Evolutionary conservation across 2,113 vertebrate genomes (phyloP).

Genomic region (Actenoides hombroni): DNA sequence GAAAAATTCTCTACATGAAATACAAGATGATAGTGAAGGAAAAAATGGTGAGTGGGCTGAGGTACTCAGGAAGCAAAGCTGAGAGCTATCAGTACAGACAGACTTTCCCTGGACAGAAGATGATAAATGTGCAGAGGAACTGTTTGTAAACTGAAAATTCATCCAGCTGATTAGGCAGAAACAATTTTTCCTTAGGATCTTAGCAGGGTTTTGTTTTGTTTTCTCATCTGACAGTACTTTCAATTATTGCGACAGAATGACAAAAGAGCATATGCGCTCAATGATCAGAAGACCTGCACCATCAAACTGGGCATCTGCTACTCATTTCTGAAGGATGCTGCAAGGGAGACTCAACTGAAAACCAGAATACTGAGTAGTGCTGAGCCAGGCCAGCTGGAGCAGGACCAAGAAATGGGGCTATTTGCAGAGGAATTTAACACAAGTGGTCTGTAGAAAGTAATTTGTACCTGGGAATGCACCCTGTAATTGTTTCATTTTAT

Average conservation of each 20-base stretch:
- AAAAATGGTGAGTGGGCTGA: neutral
- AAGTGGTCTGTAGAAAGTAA: neutral
- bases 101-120: neutral
- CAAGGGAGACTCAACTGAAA: constrained; percentile 15
- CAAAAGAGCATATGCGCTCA: constrained; percentile 41
- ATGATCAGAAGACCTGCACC: constrained; percentile 16
- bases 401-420: neutral
- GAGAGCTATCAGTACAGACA: neutral
- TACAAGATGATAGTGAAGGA: neutral
- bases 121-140: neutral
- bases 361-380: constrained; percentile 1
- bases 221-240: constrained; percentile 13
- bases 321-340: constrained; percentile 27
- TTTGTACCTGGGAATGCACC: neutral
- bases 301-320: constrained; percentile 39
- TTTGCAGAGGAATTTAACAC: constrained; percentile 18
- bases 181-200: neutral
- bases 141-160: constrained; percentile 32
- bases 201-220: neutral
- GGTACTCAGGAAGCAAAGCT: neutral
- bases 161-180: neutral
- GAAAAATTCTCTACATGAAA: neutral
- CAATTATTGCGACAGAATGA: constrained; percentile 46
- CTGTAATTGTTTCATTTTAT: neutral
- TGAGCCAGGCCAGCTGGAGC: neutral